A percentile compares a stretch with the other conserved stretches of the same genome.
Conservation (phyloP, 2,888 invertebrate genomes). For the Biston stratarius region DNA sequence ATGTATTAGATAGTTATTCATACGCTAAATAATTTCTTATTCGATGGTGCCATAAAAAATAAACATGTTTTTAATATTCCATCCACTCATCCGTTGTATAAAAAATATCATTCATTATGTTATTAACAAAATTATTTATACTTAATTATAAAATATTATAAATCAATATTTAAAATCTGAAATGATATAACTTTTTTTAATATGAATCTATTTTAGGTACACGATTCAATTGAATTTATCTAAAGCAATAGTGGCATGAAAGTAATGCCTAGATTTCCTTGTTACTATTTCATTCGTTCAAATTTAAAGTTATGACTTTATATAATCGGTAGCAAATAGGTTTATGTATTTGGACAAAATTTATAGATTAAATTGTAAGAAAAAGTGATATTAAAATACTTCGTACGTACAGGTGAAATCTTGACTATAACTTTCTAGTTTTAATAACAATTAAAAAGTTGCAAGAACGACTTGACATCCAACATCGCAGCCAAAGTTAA, state of each 20-base stretch:
- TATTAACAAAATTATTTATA: constrained; percentile 6
- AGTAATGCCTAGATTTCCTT: constrained; percentile 3
- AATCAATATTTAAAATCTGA: constrained; percentile 1
- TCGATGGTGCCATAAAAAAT: constrained; percentile 36
- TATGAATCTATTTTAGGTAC: constrained; percentile 1
- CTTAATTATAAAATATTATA: neutral
- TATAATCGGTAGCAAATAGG: constrained; percentile 15
- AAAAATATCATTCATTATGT: constrained; percentile 9
- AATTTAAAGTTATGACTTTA: constrained; percentile 16
- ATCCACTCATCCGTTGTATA: constrained; percentile 24
- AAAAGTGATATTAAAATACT: neutral
- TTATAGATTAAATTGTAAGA: constrained; percentile 18
- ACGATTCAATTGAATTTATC: constrained; percentile 14
- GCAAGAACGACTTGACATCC: too few relatives aligned
- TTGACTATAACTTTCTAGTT: neutral
- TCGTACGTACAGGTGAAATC: neutral
- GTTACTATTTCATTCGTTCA: constrained; percentile 12
- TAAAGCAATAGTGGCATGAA: constrained; percentile 26
- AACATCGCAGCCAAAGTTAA: too few relatives aligned
- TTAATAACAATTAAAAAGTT: too few relatives aligned
- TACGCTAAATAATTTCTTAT: constrained; percentile 34
- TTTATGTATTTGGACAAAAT: constrained; percentile 8
- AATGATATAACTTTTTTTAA: neutral
- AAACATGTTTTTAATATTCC: constrained; percentile 27
- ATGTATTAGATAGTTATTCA: constrained; percentile 45